A percentile compares a stretch with the other conserved stretches of the same genome.
Evolutionary conservation across 1,140 invertebrate species (phyloP).

Genomic region (Drosophila ficusphila): DNA sequence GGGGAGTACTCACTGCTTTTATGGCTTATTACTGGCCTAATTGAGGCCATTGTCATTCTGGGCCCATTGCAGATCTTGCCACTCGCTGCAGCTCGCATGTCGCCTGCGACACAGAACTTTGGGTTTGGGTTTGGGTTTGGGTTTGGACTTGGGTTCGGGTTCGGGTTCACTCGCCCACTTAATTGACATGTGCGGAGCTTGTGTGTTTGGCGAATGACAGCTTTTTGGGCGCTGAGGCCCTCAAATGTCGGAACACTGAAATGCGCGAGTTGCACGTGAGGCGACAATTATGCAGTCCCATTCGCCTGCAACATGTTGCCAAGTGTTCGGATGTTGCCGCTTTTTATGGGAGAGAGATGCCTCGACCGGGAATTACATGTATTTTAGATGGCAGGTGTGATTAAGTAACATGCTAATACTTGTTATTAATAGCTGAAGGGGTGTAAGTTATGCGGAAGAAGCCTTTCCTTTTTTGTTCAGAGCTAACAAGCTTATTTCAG

Average conservation of each 20-base stretch:
- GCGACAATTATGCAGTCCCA: slow-evolving; percentile 64
- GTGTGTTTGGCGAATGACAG: slow-evolving; percentile 52
- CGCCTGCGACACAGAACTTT: slow-evolving; percentile 26
- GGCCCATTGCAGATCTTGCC: slow-evolving; percentile 45
- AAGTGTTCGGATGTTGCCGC: slow-evolving; percentile 38
- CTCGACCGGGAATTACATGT: slow-evolving; percentile 26
- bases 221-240: slow-evolving; percentile 50
- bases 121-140: slow-evolving; percentile 58
- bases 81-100: slow-evolving; percentile 62
- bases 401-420: slow-evolving; percentile 30
- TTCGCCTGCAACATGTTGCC: slow-evolving; percentile 47
- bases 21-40: slow-evolving; percentile 77
- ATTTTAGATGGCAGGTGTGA: slow-evolving; percentile 28
- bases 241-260: slow-evolving; percentile 29
- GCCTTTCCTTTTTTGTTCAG: background rate
- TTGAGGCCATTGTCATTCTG: slow-evolving; percentile 75
- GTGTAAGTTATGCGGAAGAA: background rate
- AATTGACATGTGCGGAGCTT: slow-evolving; percentile 63
- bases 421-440: slow-evolving; percentile 20
- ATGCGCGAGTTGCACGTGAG: slow-evolving; percentile 66
- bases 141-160: slow-evolving; percentile 3
- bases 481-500: slow-evolving; percentile 22
- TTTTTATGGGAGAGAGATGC: slow-evolving; percentile 22
- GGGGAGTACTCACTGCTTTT: slow-evolving; percentile 39
- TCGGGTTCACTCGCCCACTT: slow-evolving; percentile 73